A percentile compares a stretch with the other conserved stretches of the same genome.
Evolutionary conservation across 2,797 vertebrate genomes (phyloP).

Genomic region (Enteromius radiatus): DNA sequence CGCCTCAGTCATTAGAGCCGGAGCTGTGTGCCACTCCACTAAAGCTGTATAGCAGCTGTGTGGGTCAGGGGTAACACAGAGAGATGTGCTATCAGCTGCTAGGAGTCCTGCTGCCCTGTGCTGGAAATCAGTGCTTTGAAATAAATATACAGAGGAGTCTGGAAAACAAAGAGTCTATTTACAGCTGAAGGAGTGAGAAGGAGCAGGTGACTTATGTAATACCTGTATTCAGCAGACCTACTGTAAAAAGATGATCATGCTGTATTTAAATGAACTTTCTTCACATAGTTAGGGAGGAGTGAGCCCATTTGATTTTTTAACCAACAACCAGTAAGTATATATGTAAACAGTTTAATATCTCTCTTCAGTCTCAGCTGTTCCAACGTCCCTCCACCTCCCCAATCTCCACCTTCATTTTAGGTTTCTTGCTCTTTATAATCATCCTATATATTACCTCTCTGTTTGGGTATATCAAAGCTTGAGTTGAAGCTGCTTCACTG

Average conservation of each 20-base stretch:
- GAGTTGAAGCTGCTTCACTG: neutral
- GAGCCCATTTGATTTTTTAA: neutral
- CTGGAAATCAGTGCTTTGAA: conserved; percentile 43
- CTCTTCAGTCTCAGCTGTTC: neutral
- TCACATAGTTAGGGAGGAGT: neutral
- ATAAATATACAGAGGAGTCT: conserved; percentile 49
- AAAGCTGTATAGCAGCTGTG: conserved; percentile 72
- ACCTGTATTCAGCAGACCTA: neutral
- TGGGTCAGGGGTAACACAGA: conserved; percentile 68
- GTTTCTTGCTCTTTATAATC: neutral
- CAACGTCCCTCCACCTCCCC: neutral
- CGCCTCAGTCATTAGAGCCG: conserved; percentile 70
- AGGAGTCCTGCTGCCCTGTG: conserved; percentile 60
- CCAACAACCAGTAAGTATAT: neutral
- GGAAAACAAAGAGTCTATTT: conserved; percentile 15
- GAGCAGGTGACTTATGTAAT: neutral
- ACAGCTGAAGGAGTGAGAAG: neutral
- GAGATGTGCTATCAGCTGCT: conserved; percentile 69
- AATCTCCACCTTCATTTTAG: neutral
- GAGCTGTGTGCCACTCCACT: conserved; percentile 58
- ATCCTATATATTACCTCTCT: neutral
- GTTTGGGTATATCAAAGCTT: neutral
- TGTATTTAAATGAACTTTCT: neutral
- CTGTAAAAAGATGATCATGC: neutral
- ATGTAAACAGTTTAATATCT: neutral